A percentile compares a stretch with the other conserved stretches of the same genome.
These are phyloP conservation scores for Aurelia aurita complex sp. Pacific DNA, from an alignment of 30 jellyfish, hydroid and myxozoan genomes.

Conservation along the genomic window DNA sequence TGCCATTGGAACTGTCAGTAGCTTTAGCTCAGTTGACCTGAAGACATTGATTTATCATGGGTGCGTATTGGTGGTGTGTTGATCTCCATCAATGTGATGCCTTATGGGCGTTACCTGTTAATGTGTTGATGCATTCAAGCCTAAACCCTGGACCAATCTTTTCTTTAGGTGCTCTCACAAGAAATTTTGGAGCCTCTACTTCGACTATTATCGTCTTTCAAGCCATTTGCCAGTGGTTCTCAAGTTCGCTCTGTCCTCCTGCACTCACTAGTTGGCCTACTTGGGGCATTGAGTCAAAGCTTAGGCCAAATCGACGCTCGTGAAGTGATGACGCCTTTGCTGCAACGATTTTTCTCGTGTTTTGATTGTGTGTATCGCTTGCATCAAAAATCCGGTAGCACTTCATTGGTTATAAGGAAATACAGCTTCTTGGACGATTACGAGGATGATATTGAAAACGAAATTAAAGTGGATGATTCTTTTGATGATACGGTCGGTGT, in stretches of 20 bases:
- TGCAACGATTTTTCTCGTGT: conserved; percentile 91
- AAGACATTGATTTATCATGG: no score
- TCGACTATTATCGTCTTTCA: conserved; percentile 75
- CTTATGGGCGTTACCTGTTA: no score
- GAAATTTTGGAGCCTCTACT: conserved; percentile 84
- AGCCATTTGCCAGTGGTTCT: conserved; percentile 71
- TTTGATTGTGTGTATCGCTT: conserved; percentile 88
- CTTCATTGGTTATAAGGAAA: conserved; percentile 55
- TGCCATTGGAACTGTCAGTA: no score
- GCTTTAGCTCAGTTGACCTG: no score
- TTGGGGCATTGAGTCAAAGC: conserved; percentile 70
- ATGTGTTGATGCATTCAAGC: no score
- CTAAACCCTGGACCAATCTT: background rate
- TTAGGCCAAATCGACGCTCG: conserved; percentile 86
- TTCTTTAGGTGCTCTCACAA: conserved; percentile 66
- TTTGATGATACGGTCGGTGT: background rate
- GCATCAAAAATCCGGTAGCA: conserved; percentile 44
- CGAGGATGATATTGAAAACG: conserved; percentile 12
- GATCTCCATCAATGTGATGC: no score
- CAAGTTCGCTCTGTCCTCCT: conserved; percentile 53
- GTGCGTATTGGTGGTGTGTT: no score
- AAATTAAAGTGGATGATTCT: conserved; percentile 6
- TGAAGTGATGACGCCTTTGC: conserved; percentile 79
- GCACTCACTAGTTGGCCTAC: conserved; percentile 65
- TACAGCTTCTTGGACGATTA: conserved; percentile 40